These are phyloP conservation scores for Anser cygnoides DNA, from an alignment of 2,113 vertebrate species.

Conservation along the genomic window DNA sequence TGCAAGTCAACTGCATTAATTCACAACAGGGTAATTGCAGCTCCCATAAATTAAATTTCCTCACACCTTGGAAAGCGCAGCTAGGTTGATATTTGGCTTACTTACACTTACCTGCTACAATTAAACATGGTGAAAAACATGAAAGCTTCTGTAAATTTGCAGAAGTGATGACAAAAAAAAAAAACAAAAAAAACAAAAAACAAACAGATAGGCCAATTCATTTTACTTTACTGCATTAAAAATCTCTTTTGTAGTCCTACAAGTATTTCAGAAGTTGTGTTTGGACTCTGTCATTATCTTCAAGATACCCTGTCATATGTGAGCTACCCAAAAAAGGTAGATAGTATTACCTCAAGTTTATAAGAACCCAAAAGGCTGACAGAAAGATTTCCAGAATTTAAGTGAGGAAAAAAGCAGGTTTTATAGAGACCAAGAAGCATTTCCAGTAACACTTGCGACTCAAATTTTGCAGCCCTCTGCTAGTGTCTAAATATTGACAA, in stretches of 20 bases:
- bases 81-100: not conserved
- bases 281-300: not conserved
- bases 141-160: not conserved
- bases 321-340: not conserved
- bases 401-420: not conserved
- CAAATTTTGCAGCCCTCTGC: not conserved
- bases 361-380: not conserved
- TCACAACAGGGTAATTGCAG: constrained; percentile 38
- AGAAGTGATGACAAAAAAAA: not conserved
- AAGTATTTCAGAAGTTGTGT: not conserved
- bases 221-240: not conserved
- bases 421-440: not conserved
- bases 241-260: not conserved
- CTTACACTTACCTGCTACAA: not conserved
- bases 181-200: not conserved
- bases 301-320: not conserved
- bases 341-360: not conserved
- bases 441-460: not conserved
- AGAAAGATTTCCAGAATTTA: not conserved
- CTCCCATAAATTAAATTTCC: constrained; percentile 39
- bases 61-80: not conserved
- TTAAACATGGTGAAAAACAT: not conserved
- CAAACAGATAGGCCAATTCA: not conserved
- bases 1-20: constrained; percentile 32
- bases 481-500: not conserved